Base-by-base conservation (phyloP, 2,113 vertebrate species). In the Ahaetulla prasina region DNA sequence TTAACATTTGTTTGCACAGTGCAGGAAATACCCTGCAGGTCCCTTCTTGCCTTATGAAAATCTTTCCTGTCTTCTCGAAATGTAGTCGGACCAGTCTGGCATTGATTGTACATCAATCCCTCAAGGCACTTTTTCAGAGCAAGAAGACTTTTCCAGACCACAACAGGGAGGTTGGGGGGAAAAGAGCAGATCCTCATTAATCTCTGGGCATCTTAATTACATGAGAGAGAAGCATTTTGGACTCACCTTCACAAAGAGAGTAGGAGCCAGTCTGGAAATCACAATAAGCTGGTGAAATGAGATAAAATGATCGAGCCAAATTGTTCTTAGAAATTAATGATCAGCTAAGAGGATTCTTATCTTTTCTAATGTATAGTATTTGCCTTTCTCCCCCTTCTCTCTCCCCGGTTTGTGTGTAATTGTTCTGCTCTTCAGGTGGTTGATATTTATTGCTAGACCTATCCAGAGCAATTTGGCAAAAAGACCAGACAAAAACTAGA, bases 261-360 rank as follows among this genome's bases (percentile, higher is more conserved):
- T 84, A 11, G 52, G 57, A 93, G 86, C 22, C 63, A 92, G 22
- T 22, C 91, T 89, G 35, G 47, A 94, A 85, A 3, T 80, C 45
- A 27, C 86, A 49, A 20, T 10, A 8, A 54, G 93, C 16, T 35
- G 52, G 68, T 85, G 53, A 53, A 89, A 39, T 1, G 2, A 55
- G 93, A 91, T 85, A 74, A 94, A 93, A 25, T 88, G 54, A 87
- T 89, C 10, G 92, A 89, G 91, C 11, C 90, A 95, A 57, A 57
- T 92, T 91, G 93, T 94, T 1, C 8, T 91, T 88, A 94, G 74
- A 53, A 94, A 90, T 88, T 39, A 90, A 92, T 55, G 54, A 86
- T 91, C 93, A 96, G 63, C 54, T 90, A 90, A 87, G 90, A 22
- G 52, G 0, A 22, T 92, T 88, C 11, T 85, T 91, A n/a, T 96